Evolutionary conservation across 1,140 invertebrate species (phyloP).

Genomic region (Hormaphis cornu): DNA sequence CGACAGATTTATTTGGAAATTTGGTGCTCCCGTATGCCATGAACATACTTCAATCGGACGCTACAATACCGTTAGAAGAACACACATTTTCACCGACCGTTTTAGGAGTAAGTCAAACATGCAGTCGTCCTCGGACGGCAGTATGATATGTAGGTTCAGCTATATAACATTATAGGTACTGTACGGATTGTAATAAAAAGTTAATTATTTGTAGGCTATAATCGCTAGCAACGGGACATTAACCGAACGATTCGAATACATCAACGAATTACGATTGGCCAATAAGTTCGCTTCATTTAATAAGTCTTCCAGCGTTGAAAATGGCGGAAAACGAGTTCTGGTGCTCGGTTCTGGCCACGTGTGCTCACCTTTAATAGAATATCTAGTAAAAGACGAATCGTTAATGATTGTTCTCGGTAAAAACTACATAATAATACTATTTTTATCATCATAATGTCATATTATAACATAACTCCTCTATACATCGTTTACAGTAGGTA

Average conservation of each 20-base stretch:
- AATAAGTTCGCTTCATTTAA: conserved; percentile 44
- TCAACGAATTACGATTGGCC: conserved; percentile 69
- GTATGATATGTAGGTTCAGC: too few species aligned
- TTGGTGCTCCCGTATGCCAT: conserved; percentile 77
- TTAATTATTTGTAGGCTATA: conserved; percentile 59
- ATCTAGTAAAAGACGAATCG: conserved; percentile 72
- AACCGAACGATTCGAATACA: conserved; percentile 91
- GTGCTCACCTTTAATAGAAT: conserved; percentile 85
- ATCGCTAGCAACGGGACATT: conserved; percentile 91
- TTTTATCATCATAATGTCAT: background rate
- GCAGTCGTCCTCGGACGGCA: background rate
- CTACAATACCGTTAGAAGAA: conserved; percentile 68
- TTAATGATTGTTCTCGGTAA: conserved; percentile 71
- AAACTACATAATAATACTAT: conserved; percentile 37
- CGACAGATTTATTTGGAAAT: conserved; percentile 96
- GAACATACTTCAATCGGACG: conserved; percentile 87
- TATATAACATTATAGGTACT: too few species aligned
- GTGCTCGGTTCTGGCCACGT: conserved; percentile 94
- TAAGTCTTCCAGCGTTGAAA: conserved; percentile 4
- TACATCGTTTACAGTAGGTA: too few species aligned
- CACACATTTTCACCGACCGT: conserved; percentile 69
- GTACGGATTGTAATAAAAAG: too few species aligned
- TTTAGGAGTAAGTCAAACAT: conserved; percentile 58
- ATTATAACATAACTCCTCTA: too few species aligned
- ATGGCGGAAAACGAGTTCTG: conserved; percentile 43